Evolutionary conservation across 1,140 invertebrate genomes (phyloP).

Genomic region (Drosophila watanabei): DNA sequence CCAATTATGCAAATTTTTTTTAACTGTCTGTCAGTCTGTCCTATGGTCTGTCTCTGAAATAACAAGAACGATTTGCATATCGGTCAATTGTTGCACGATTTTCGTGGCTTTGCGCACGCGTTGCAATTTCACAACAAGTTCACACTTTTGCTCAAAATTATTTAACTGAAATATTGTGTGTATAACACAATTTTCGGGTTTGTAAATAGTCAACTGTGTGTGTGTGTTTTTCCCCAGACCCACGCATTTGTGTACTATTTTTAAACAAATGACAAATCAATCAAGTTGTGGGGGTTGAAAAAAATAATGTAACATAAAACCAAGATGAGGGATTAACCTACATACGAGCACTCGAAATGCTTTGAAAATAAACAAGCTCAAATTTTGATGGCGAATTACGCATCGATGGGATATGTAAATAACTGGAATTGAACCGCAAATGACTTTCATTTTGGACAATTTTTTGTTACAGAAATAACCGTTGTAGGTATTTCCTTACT

Average conservation of each 20-base stretch:
- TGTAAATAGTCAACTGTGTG: slow-evolving; percentile 42
- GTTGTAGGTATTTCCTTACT: slow-evolving; percentile 62
- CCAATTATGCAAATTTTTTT: slow-evolving; percentile 75
- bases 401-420: slow-evolving; percentile 59
- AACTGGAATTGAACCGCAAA: slow-evolving; percentile 53
- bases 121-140: slow-evolving; percentile 59
- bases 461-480: slow-evolving; percentile 46
- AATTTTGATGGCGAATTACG: slow-evolving; percentile 58
- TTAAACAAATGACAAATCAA: slow-evolving; percentile 71
- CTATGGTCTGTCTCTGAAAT: slow-evolving; percentile 44
- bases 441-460: slow-evolving; percentile 63
- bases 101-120: slow-evolving; percentile 59
- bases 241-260: slow-evolving; percentile 62
- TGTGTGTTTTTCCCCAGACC: slow-evolving; percentile 17
- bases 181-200: slow-evolving; percentile 27
- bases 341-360: slow-evolving; percentile 41
- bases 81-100: slow-evolving; percentile 80
- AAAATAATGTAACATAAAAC: slow-evolving; percentile 68
- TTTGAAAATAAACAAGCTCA: slow-evolving; percentile 11
- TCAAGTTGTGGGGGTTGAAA: slow-evolving; percentile 25
- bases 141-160: slow-evolving; percentile 37
- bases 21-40: slow-evolving; percentile 22
- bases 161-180: slow-evolving; percentile 22
- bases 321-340: slow-evolving; percentile 75
- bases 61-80: slow-evolving; percentile 69